Evolutionary conservation across 2,888 invertebrate species (phyloP).

Genomic region (Abrostola triplasia): DNA sequence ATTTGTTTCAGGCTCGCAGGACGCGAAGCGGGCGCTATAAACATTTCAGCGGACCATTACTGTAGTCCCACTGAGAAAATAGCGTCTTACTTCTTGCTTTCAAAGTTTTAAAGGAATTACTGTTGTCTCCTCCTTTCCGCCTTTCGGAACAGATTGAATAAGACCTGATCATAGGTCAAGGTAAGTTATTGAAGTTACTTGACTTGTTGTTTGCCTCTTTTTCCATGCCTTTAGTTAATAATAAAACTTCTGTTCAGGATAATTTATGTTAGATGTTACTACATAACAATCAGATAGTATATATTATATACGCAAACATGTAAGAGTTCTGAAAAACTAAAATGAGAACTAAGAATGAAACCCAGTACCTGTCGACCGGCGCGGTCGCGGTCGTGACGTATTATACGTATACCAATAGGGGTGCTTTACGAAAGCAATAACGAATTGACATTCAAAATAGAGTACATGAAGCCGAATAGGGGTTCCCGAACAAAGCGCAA

Average conservation of each 20-base stretch:
- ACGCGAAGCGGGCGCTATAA: conserved; percentile 75
- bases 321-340: no score
- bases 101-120: conserved; percentile 77
- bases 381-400: background rate
- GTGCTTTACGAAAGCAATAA: conserved; percentile 23
- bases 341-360: no score
- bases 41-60: conserved; percentile 82
- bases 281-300: no score
- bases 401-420: conserved; percentile 32
- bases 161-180: conserved; percentile 43
- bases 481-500: conserved; percentile 44
- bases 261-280: no score
- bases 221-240: background rate
- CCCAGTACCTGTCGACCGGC: no score
- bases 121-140: conserved; percentile 63
- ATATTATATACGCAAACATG: no score
- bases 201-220: conserved; percentile 17
- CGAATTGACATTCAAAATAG: conserved; percentile 46
- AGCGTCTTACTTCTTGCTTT: conserved; percentile 73
- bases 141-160: conserved; percentile 59
- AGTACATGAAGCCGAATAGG: conserved; percentile 38
- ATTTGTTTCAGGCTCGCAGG: conserved; percentile 75
- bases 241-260: background rate
- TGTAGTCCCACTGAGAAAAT: conserved; percentile 72
- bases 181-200: conserved; percentile 21